Conservation (phyloP, 2,113 vertebrate genomes). For the Takifugu flavidus region DNA sequence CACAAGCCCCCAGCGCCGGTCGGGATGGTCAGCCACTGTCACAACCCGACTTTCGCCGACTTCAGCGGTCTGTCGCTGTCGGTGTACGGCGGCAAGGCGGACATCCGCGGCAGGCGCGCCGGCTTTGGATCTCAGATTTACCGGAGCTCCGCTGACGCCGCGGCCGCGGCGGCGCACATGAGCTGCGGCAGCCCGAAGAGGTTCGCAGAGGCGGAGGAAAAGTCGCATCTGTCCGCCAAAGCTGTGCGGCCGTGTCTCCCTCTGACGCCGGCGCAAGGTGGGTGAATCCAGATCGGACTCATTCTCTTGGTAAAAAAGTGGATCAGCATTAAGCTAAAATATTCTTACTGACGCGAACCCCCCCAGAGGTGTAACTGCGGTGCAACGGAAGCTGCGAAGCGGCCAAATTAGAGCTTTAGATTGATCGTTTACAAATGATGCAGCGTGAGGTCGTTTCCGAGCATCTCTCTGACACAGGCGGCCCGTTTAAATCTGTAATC, state of each 20-base stretch:
- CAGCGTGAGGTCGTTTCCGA: slow-evolving; percentile 1
- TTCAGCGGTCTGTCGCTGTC: slow-evolving; percentile 67
- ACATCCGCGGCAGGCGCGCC: slow-evolving; percentile 72
- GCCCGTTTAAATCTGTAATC: slow-evolving; percentile 33
- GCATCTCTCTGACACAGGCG: slow-evolving; percentile 33
- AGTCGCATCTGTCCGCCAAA: slow-evolving; percentile 56
- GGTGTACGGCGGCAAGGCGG: slow-evolving; percentile 72
- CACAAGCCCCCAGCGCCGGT: slow-evolving; percentile 68
- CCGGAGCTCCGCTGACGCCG: slow-evolving; percentile 66
- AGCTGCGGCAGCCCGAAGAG: slow-evolving; percentile 70
- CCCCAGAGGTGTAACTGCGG: not conserved
- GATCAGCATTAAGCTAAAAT: not conserved
- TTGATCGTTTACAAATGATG: slow-evolving; percentile 7
- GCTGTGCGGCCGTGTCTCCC: slow-evolving; percentile 54
- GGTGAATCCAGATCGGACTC: not conserved
- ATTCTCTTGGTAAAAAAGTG: not conserved
- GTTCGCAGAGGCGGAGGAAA: slow-evolving; percentile 57
- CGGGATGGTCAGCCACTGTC: slow-evolving; percentile 78
- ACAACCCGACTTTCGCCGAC: slow-evolving; percentile 67
- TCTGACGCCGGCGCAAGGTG: slow-evolving; percentile 65
- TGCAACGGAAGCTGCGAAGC: not conserved
- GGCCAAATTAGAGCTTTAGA: slow-evolving; percentile 1
- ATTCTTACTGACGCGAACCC: not conserved
- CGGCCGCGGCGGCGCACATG: slow-evolving; percentile 54
- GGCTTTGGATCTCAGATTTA: slow-evolving; percentile 63